Conservation (phyloP, 2,797 vertebrate species). For the Manis pentadactyla region DNA sequence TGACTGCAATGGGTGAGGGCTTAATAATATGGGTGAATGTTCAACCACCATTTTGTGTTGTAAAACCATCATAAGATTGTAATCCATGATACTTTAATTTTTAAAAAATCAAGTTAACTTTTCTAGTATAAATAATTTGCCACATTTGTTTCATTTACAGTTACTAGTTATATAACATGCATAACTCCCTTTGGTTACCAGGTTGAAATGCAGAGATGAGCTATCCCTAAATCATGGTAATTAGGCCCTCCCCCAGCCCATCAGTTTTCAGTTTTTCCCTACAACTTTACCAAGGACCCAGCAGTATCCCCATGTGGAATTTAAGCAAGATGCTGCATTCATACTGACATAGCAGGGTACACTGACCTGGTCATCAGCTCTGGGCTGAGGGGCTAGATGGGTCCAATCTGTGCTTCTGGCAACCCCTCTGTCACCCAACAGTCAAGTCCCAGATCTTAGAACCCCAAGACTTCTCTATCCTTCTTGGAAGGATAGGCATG, state of each 20-base stretch:
- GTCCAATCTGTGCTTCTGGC: neutral
- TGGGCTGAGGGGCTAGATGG: neutral
- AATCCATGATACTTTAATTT: no score
- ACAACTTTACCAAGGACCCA: neutral
- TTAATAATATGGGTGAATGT: no score
- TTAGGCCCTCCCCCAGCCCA: neutral
- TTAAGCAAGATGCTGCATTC: neutral
- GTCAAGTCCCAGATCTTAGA: neutral
- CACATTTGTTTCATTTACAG: neutral
- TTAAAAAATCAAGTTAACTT: no score
- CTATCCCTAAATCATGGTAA: neutral
- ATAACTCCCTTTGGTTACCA: neutral
- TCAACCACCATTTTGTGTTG: no score
- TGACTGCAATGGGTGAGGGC: no score
- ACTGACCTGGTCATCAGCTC: neutral
- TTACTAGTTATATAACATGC: neutral
- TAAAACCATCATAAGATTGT: no score
- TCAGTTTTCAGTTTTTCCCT: neutral
- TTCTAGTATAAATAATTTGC: neutral
- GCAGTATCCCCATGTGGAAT: neutral
- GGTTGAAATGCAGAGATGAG: neutral
- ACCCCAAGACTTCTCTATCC: neutral
- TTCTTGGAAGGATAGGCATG: neutral
- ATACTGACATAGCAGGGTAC: neutral
- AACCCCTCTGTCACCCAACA: neutral